Evolutionary conservation across 2,113 vertebrate genomes (phyloP), one percentile per base, ranked within the genome.

Genomic region (Colossoma macropomum): DNA sequence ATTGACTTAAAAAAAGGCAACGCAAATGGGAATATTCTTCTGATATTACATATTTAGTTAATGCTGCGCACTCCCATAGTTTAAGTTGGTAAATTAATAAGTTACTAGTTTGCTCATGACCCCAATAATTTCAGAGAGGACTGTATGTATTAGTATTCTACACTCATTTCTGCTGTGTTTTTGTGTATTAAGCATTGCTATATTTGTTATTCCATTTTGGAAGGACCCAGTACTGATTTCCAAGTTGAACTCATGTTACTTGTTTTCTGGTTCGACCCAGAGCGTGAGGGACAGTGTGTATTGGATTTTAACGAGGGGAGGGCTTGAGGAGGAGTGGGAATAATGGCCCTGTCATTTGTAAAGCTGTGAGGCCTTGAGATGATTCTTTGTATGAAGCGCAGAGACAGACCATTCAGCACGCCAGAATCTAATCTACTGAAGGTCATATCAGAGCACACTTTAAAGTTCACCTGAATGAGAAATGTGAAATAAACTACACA

Each of bases 321-420:
- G 30, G 16, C 25, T 45, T 27, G 28, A 74, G 76, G 66, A 77
- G 48, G 76, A 66, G 25, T 32, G 23, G 50, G 75, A 83, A 86
- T 79, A 82, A 86, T 77, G 72, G 70, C 23, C 59, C 27, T 65
- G 79, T 45, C 75, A 72, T 34, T 79, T 86, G 41, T 72, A 71
- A 82, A 73, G 59, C 76, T 77, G 27, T 68, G 32, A 83, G 85
- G 72, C 73, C 83, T 80, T 77, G 79, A 82, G 79, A 79, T 79
- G 66, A 79, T 85, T 83, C 34, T 38, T 59, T 62, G 74, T 54
- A 73, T 63, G 56, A 52, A 28, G 32, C 34, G 41, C 56, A 81
- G 65, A 60, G 28, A 60, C 79, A 81, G 48, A n/a, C 79, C 52
- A 74, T 86, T 88, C 77, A 88, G 25, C 17, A 52, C 63, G 48